Base-by-base conservation (phyloP, 2,888 invertebrate species). In the Sclerodermus sp. region DNA sequence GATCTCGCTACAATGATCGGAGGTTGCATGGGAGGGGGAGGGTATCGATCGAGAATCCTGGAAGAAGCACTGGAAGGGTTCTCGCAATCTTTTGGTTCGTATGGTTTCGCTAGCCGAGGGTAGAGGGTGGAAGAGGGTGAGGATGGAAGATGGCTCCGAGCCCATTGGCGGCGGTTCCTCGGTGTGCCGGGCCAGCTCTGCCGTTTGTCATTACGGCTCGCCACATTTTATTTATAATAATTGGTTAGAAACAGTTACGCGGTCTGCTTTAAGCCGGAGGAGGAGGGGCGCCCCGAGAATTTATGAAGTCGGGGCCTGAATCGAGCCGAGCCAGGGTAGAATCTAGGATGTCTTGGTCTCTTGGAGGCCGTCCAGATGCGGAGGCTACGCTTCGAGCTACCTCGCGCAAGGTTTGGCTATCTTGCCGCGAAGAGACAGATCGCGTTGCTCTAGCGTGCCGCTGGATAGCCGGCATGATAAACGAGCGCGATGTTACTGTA, bases 191-290 rank as follows among this genome's bases (percentile, higher is more conserved):
- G 49, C 44, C 41, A 43, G 41, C 51, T 50, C 42, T 62, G 71
- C 67, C 68, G 66, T 74, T 74, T 73, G 70, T 74, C 74, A 74
- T 74, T 69, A 70, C 64, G 63, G 60, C 65, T 66, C 63, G 67
- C 68, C 70, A 68, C 68, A 68, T 73, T 74, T 74, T 74, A 74
- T 73, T 74, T 74, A 73, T 74, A 74, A 74, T 74, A 74, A 74
- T 73, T 72, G 73, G 73, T 71, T 71, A 60, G 73, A 72, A 74
- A 73, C 74, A 72, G 74, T 73, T 74, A 73, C 64, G 72, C 61
- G 67, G 64, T 68, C n/a, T n/a, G n/a, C n/a, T n/a, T 67, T 66
- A 60, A 58, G 61, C 67, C 63, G 58, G 57, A 55, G 62, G 23
- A 37, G 38, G 23, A 3, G 4, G 54, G 59, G 65, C 62, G 60